phyloP scores from a whole-genome alignment of 2,113 vertebrate genomes.

The Scopus umbretta region DNA sequence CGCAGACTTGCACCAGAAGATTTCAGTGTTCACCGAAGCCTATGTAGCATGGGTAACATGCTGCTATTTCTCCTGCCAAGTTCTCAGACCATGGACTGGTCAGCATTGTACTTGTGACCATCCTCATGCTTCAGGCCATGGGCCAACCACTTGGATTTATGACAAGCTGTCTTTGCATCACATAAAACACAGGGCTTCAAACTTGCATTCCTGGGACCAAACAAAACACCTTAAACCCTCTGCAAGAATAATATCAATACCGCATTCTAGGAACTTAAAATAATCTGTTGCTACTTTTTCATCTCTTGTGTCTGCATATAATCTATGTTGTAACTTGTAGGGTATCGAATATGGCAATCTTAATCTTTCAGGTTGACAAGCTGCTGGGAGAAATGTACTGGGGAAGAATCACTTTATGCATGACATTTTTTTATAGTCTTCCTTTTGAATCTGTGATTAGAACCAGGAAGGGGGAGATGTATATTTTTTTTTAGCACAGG shows the following conservation, averaged over 20 bases:
- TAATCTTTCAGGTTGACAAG: neutral
- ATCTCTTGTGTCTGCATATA: neutral
- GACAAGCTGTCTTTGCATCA: neutral
- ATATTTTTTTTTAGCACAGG: neutral
- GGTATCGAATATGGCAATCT: neutral
- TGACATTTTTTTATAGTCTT: neutral
- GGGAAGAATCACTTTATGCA: neutral
- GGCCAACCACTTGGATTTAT: neutral
- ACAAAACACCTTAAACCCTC: neutral
- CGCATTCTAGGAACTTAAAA: neutral
- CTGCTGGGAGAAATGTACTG: neutral
- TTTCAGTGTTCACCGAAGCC: neutral
- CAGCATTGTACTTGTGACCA: neutral
- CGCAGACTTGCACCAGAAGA: rapidly evolving
- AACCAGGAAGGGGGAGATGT: neutral
- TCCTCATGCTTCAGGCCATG: neutral
- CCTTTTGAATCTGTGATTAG: neutral
- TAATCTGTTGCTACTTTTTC: neutral
- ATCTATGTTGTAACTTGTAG: neutral
- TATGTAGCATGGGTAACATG: rapidly evolving
- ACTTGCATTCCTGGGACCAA: neutral
- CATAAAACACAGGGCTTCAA: neutral
- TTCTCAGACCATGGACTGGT: neutral
- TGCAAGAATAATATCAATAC: neutral
- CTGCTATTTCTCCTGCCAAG: neutral